These are phyloP conservation scores for Cyclura pinguis DNA, from an alignment of 2,797 vertebrate species.

Conservation along the genomic window DNA sequence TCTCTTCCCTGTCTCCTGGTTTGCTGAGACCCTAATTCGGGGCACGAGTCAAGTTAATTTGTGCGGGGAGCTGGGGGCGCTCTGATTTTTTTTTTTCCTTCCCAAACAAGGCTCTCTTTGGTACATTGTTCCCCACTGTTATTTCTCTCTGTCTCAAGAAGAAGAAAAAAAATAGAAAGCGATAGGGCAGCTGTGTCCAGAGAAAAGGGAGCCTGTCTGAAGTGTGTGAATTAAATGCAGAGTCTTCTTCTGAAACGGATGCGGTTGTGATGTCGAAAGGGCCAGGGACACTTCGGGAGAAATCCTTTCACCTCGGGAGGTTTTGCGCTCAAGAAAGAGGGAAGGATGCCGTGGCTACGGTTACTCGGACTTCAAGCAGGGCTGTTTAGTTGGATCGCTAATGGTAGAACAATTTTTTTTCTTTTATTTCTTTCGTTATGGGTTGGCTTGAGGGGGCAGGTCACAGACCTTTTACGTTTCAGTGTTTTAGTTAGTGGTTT, in stretches of 20 bases:
- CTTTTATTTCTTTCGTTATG: too few relatives aligned
- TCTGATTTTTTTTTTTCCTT: slow-evolving; percentile 32
- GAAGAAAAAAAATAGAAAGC: neutral
- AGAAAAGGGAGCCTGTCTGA: slow-evolving; percentile 28
- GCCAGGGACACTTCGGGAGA: slow-evolving; percentile 4
- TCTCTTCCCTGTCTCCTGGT: too few relatives aligned
- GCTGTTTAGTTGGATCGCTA: too few relatives aligned
- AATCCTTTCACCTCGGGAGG: slow-evolving; percentile 29
- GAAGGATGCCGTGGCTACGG: too few relatives aligned
- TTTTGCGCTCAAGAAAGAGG: neutral
- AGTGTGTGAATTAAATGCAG: slow-evolving; percentile 53
- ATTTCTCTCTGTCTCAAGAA: neutral
- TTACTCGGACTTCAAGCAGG: neutral
- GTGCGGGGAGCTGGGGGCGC: slow-evolving; percentile 34
- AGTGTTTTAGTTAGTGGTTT: too few relatives aligned
- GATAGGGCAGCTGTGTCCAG: slow-evolving; percentile 35
- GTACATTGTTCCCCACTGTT: slow-evolving; percentile 37
- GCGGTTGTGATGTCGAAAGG: neutral
- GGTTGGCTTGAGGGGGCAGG: too few relatives aligned
- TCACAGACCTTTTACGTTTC: too few relatives aligned
- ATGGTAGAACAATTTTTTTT: too few relatives aligned
- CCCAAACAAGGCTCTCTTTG: slow-evolving; percentile 49
- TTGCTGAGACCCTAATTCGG: slow-evolving; percentile 1
- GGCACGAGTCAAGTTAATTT: slow-evolving; percentile 63
- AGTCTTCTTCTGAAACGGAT: slow-evolving; percentile 9